These are phyloP conservation scores for Sarcophaga peregrina DNA, from an alignment of 1,140 invertebrate species.

Conservation along the genomic window DNA sequence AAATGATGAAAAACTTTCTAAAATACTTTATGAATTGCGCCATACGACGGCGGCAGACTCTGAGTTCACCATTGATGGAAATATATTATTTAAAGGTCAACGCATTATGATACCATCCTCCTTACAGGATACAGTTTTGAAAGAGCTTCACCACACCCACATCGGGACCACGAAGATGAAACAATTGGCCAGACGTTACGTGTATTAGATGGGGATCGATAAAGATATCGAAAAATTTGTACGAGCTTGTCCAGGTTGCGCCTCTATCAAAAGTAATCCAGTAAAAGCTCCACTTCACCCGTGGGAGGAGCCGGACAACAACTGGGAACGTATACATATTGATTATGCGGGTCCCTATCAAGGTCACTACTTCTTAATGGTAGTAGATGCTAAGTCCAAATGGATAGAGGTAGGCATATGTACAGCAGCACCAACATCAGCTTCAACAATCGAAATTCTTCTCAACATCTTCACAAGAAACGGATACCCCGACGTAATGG, in stretches of 20 bases:
- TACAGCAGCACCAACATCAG: constrained; percentile 21
- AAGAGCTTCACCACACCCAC: constrained; percentile 54
- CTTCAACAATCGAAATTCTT: constrained; percentile 32
- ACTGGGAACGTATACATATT: background rate
- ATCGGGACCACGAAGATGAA: constrained; percentile 69
- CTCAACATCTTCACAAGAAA: constrained; percentile 28
- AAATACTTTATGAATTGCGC: background rate
- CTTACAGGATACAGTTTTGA: background rate
- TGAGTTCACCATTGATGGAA: background rate
- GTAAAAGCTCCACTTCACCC: background rate
- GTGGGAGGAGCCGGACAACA: background rate
- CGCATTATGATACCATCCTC: background rate
- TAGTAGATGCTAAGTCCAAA: constrained; percentile 59
- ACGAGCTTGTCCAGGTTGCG: no score
- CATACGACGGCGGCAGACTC: background rate
- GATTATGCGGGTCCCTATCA: background rate
- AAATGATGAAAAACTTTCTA: background rate
- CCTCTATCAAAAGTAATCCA: background rate
- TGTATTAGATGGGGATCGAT: constrained; percentile 68
- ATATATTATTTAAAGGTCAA: background rate
- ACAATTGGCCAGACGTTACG: constrained; percentile 63
- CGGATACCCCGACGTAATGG: no score
- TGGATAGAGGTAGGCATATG: constrained; percentile 54
- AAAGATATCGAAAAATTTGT: constrained; percentile 56
- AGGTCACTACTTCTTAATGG: constrained; percentile 50